Evolutionary conservation across 1,140 invertebrate genomes (phyloP).

Genomic region (Paralvinella palmiformis): DNA sequence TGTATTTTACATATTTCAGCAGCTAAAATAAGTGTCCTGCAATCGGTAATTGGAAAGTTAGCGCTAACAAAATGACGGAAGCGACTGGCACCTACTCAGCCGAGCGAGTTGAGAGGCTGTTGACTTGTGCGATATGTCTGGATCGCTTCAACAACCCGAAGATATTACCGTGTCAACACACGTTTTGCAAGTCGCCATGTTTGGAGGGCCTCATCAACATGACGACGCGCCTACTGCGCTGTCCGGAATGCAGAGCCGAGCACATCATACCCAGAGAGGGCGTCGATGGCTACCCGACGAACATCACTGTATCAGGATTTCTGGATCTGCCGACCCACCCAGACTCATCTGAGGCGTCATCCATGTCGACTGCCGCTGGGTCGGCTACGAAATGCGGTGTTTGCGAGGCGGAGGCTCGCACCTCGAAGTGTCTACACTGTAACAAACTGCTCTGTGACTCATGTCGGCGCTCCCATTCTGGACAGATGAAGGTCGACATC

Average conservation of each 20-base stretch:
- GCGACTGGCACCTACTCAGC: slow-evolving; percentile 20
- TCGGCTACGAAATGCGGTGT: slow-evolving; percentile 26
- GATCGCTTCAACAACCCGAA: slow-evolving; percentile 96
- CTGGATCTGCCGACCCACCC: slow-evolving; percentile 88
- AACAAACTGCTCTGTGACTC: slow-evolving; percentile 84
- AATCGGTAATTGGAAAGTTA: no score
- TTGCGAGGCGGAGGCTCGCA: slow-evolving; percentile 91
- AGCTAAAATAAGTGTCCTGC: no score
- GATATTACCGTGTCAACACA: slow-evolving; percentile 97
- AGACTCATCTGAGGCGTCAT: slow-evolving; percentile 83
- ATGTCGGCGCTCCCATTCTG: slow-evolving; percentile 89
- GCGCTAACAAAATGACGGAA: no score
- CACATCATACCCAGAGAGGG: slow-evolving; percentile 95
- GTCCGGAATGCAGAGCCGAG: slow-evolving; percentile 96
- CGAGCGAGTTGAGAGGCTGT: slow-evolving; percentile 84
- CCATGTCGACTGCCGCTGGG: slow-evolving; percentile 32
- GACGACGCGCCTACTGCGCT: slow-evolving; percentile 72
- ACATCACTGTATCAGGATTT: slow-evolving; percentile 91
- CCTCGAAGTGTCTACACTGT: slow-evolving; percentile 83
- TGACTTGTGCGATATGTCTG: slow-evolving; percentile 96
- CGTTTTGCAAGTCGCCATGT: slow-evolving; percentile 89
- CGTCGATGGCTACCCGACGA: slow-evolving; percentile 90
- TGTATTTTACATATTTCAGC: no score
- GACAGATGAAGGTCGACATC: slow-evolving; percentile 89
- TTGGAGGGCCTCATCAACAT: slow-evolving; percentile 35